phyloP scores from a whole-genome alignment of 2,888 invertebrate species.

The Trachelus troglodyta region DNA sequence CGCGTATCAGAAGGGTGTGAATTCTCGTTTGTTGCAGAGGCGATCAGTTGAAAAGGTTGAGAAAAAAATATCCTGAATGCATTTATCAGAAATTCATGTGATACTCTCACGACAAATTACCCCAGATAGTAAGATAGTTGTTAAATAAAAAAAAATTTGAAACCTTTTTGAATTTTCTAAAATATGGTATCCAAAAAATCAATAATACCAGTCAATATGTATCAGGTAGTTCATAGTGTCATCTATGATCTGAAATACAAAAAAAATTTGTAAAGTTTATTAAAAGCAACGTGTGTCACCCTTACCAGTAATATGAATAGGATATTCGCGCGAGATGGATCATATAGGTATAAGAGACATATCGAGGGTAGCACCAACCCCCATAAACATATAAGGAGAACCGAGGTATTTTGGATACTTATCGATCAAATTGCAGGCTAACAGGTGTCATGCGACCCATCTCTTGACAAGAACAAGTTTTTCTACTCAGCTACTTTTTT shows the following conservation, averaged over 20 bases:
- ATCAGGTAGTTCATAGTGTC: background rate
- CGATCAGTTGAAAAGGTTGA: background rate
- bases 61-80: background rate
- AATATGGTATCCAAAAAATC: background rate
- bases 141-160: background rate
- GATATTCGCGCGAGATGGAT: background rate
- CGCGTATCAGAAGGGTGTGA: slow-evolving; percentile 45
- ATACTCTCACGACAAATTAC: background rate
- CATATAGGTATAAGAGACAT: background rate
- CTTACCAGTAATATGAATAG: background rate
- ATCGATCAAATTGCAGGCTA: slow-evolving; percentile 62
- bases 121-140: background rate
- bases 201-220: background rate
- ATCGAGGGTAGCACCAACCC: slow-evolving; percentile 15
- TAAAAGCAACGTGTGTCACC: background rate
- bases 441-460: slow-evolving; percentile 52
- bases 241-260: background rate
- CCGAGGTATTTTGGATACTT: slow-evolving; percentile 33
- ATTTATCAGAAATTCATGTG: background rate
- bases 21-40: background rate
- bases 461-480: slow-evolving; percentile 59
- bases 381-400: slow-evolving; percentile 18
- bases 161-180: background rate
- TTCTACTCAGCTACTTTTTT: slow-evolving; percentile 56
- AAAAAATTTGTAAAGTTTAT: background rate